These are phyloP conservation scores for Leptinotarsa haldemani DNA, from an alignment of 2,888 invertebrate genomes.

Conservation along the genomic window DNA sequence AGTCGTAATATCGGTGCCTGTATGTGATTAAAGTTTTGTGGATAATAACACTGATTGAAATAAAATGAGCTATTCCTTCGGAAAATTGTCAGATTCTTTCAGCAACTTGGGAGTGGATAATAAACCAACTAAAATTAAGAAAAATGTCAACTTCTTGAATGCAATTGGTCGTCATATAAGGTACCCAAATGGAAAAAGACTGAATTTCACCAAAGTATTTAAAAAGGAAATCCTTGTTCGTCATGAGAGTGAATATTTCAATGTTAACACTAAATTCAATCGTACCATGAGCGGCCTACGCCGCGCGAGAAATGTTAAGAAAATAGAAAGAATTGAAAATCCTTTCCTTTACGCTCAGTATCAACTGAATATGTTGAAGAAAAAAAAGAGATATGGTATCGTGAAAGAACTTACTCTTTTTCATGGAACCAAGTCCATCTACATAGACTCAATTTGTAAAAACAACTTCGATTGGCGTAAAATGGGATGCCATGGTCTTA, in stretches of 20 bases:
- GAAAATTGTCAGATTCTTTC: neutral
- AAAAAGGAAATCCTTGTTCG: no score
- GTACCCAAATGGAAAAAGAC: neutral
- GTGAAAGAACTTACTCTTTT: neutral
- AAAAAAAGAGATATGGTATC: neutral
- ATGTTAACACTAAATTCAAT: no score
- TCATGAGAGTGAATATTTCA: no score
- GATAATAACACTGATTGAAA: neutral
- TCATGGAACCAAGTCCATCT: slow-evolving; percentile 1
- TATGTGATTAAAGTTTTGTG: no score
- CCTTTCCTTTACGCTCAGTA: slow-evolving; percentile 5
- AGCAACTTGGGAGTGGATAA: neutral
- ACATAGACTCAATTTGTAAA: slow-evolving; percentile 10
- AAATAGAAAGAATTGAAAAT: slow-evolving; percentile 6
- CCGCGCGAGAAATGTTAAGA: neutral
- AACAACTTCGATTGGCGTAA: slow-evolving; percentile 12
- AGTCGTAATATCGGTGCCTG: no score
- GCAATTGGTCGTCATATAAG: neutral
- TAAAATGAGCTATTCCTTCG: slow-evolving; percentile 8
- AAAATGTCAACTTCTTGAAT: neutral
- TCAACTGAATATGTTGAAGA: neutral
- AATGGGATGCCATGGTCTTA: slow-evolving; percentile 6
- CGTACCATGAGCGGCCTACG: no score
- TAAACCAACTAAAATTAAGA: neutral
- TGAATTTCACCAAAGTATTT: no score